A percentile compares a stretch with the other conserved stretches of the same genome.
These are phyloP conservation scores for Epinotia demarniana DNA, from an alignment of 2,888 invertebrate genomes.

Conservation along the genomic window DNA sequence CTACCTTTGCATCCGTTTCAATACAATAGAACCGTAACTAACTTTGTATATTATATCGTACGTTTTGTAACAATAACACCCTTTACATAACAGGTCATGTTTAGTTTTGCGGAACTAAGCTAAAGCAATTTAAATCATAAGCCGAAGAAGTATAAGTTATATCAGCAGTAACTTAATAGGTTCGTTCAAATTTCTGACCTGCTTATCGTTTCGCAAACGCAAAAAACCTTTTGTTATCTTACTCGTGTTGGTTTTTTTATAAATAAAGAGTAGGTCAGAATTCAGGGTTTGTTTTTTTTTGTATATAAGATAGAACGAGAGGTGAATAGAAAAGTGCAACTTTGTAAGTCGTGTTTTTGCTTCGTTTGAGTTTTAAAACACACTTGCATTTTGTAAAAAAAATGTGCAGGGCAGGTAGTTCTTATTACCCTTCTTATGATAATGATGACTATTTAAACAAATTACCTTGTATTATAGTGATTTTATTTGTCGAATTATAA, in stretches of 20 bases:
- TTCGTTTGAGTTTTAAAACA: background rate
- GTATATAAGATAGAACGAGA: background rate
- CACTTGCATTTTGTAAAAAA: slow-evolving; percentile 7
- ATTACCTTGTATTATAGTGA: background rate
- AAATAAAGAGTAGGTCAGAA: slow-evolving; percentile 28
- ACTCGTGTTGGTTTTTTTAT: slow-evolving; percentile 58
- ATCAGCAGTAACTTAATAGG: slow-evolving; percentile 17
- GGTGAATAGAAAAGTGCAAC: slow-evolving; percentile 8
- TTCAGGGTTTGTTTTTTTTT: background rate
- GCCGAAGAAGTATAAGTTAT: background rate
- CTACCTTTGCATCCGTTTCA: background rate
- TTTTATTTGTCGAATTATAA: background rate
- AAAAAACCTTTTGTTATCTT: slow-evolving; percentile 57
- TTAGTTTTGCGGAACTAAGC: slow-evolving; percentile 35
- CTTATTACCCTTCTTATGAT: background rate
- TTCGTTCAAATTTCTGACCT: slow-evolving; percentile 57
- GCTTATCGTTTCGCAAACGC: slow-evolving; percentile 53
- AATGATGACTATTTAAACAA: background rate
- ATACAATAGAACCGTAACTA: slow-evolving; percentile 19
- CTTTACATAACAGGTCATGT: slow-evolving; percentile 66
- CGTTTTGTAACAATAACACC: slow-evolving; percentile 49
- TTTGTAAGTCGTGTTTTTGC: background rate
- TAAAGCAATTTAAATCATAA: slow-evolving; percentile 42
- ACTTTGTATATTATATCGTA: slow-evolving; percentile 7
- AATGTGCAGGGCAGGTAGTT: slow-evolving; percentile 13